phyloP scores from a whole-genome alignment of 2,113 vertebrate genomes.

The Carollia perspicillata region DNA sequence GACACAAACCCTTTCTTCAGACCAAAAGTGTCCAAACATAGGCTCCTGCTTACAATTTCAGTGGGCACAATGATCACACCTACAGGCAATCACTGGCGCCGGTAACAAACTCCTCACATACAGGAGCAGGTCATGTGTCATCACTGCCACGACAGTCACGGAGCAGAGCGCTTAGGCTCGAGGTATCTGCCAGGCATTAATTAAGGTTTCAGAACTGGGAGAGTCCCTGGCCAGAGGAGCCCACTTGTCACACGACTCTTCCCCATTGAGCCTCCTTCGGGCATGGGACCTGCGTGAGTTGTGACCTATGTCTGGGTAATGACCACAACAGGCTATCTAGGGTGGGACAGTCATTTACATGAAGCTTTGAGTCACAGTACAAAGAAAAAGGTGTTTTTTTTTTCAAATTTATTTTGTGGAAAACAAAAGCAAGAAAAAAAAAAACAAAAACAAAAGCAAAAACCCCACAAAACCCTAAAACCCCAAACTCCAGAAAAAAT shows the following conservation, averaged over 20 bases:
- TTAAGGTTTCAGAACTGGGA: neutral
- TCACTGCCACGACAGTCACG: neutral
- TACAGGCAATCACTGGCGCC: neutral
- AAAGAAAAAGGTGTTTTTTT: constrained; percentile 48
- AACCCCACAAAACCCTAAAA: constrained; percentile 26
- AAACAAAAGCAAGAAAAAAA: constrained; percentile 73
- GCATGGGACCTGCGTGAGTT: neutral
- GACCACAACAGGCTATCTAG: neutral
- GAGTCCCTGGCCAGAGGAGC: neutral
- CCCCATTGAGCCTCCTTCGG: neutral
- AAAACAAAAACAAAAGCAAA: neutral
- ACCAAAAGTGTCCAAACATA: neutral
- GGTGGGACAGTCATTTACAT: constrained; percentile 34
- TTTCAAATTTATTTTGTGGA: constrained; percentile 67
- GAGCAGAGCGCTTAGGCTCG: neutral
- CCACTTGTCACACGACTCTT: neutral
- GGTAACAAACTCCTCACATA: neutral
- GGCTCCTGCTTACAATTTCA: neutral
- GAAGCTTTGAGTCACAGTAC: constrained; percentile 45
- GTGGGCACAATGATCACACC: neutral
- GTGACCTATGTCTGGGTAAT: neutral
- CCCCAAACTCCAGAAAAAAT: constrained; percentile 74
- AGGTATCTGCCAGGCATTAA: neutral
- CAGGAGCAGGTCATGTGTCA: neutral
- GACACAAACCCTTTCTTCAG: neutral